Evolutionary conservation across 2,797 vertebrate genomes (phyloP).

Genomic region (Sebastes umbrosus): DNA sequence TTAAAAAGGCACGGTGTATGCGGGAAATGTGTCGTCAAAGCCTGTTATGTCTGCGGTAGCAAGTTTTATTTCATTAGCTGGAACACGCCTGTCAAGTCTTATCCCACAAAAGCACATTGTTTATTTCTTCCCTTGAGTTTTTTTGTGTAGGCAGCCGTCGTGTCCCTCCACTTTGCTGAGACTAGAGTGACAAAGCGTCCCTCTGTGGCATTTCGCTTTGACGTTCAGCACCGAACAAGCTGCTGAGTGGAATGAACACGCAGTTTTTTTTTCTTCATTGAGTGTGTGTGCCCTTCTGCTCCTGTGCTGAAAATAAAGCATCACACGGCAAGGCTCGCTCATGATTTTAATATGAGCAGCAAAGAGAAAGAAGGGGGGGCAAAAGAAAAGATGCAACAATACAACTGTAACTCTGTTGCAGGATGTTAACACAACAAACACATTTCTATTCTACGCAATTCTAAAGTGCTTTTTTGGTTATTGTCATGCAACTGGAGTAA

Average conservation of each 20-base stretch:
- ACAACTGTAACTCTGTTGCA: background rate
- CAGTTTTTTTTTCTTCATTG: background rate
- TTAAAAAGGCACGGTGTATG: background rate
- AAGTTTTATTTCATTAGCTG: background rate
- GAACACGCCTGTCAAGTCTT: conserved; percentile 13
- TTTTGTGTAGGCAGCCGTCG: conserved; percentile 23
- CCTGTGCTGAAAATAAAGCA: conserved; percentile 58
- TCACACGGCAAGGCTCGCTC: conserved; percentile 1
- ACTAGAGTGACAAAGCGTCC: conserved; percentile 43
- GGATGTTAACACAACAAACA: background rate
- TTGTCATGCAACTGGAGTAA: background rate
- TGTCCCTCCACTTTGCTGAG: conserved; percentile 33
- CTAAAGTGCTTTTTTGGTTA: background rate
- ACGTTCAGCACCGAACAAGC: conserved; percentile 26
- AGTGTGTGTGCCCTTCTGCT: conserved; percentile 46
- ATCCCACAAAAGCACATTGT: background rate
- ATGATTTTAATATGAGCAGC: conserved; percentile 50
- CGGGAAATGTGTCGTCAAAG: background rate
- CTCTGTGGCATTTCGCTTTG: conserved; percentile 51
- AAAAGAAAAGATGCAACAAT: background rate
- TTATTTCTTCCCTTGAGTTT: conserved; percentile 14
- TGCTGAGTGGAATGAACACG: conserved; percentile 39
- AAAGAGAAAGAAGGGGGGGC: background rate
- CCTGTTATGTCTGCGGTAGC: background rate
- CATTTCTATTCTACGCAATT: background rate